Percentiles rank a stretch among this genome's conserved stretches.
These are phyloP conservation scores for Perizoma affinitatum DNA, from an alignment of 2,888 invertebrate species.

Conservation along the genomic window DNA sequence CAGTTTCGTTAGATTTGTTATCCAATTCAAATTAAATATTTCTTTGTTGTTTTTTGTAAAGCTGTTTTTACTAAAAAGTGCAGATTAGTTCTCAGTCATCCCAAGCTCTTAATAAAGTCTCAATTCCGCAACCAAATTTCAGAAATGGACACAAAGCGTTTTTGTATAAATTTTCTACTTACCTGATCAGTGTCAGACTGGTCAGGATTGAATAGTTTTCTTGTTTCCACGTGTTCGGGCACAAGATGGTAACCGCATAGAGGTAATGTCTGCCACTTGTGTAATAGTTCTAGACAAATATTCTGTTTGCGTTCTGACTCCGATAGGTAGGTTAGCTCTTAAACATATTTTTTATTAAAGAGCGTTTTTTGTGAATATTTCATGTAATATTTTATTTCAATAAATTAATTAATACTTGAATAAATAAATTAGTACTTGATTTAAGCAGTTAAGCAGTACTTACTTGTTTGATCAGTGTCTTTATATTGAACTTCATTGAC, in stretches of 20 bases:
- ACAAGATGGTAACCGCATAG: constrained; percentile 91
- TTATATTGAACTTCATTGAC: constrained; percentile 67
- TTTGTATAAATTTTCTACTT: too few species aligned
- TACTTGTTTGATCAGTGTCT: constrained; percentile 49
- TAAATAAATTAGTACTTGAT: too few species aligned
- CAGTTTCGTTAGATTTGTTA: too few species aligned
- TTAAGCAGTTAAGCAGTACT: constrained; percentile 12
- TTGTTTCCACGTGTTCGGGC: constrained; percentile 96
- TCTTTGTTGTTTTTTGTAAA: too few species aligned
- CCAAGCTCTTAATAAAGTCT: too few species aligned
- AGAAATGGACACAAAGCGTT: too few species aligned
- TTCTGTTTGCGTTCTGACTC: constrained; percentile 86
- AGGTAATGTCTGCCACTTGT: constrained; percentile 90
- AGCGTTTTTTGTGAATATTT: neutral
- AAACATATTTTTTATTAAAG: constrained; percentile 3
- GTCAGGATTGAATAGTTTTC: constrained; percentile 89
- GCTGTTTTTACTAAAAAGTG: too few species aligned
- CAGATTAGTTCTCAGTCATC: too few species aligned
- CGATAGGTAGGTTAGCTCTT: constrained; percentile 49
- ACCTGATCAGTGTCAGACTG: constrained; percentile 84
- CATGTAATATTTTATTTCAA: too few species aligned
- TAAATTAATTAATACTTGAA: too few species aligned
- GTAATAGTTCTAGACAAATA: constrained; percentile 89
- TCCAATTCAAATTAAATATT: too few species aligned
- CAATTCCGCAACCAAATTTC: too few species aligned